Conservation (phyloP, 2,113 vertebrate species). For the Nesogale talazaci region DNA sequence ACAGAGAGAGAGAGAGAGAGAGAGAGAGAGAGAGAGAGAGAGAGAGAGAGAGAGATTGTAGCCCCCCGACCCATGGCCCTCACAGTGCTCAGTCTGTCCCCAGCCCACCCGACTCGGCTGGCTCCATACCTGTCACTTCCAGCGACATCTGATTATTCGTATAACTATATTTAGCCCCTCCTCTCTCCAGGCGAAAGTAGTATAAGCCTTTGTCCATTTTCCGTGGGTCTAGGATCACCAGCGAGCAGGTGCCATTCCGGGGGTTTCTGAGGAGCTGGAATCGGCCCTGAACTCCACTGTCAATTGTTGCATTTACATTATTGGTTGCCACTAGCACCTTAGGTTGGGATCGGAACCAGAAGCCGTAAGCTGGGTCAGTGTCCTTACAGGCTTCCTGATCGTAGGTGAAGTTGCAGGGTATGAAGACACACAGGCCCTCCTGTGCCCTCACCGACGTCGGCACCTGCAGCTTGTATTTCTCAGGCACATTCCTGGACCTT, state of each 20-base stretch:
- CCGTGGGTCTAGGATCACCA: not conserved
- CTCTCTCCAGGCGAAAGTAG: slow-evolving; percentile 55
- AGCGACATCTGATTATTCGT: rapidly evolving
- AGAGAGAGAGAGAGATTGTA: not conserved
- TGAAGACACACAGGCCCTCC: slow-evolving; percentile 22
- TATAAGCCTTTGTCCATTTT: rapidly evolving
- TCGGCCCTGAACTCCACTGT: not conserved
- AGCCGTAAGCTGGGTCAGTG: rapidly evolving
- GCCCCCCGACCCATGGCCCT: not conserved
- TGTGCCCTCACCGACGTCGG: rapidly evolving
- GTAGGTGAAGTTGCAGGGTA: slow-evolving; percentile 61
- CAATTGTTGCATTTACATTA: not conserved
- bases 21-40: not conserved
- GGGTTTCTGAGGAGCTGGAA: not conserved
- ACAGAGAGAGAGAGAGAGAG: not conserved
- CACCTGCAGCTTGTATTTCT: rapidly evolving
- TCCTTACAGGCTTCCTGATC: rapidly evolving
- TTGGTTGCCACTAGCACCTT: not conserved
- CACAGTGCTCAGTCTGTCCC: not conserved
- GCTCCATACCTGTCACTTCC: slow-evolving; percentile 61
- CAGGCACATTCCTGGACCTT: rapidly evolving
- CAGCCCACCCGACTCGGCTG: not conserved
- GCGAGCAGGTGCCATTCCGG: not conserved
- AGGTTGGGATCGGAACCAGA: not conserved
- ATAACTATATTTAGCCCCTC: not conserved